Evolutionary conservation across 23 tunicate species (phyloP), one percentile per base, ranked within the genome.

Genomic region (Ascidia mentula): DNA sequence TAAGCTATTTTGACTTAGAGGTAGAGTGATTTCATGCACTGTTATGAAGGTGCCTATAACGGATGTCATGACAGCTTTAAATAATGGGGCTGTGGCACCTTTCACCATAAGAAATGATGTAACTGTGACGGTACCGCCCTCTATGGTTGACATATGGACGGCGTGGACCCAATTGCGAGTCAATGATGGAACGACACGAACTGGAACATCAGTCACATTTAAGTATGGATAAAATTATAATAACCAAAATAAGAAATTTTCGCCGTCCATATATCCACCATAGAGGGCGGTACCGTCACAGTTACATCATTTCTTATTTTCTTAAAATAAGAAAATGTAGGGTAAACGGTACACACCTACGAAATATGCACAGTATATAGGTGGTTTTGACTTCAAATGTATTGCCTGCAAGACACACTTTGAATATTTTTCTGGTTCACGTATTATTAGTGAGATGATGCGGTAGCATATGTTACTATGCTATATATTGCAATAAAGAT

Each of bases 81-180:
- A 73, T 22, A 88, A 88, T 42, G 84, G 84, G 18, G 79, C 93
- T 17, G 36, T 76, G 34, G 78, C 59, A 30, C 31, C 79, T 13
- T 88, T 88, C 69, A 69, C 76, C 31, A 88, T 88, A 61, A 69
- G 72, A n/a, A 88, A 88, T 77, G 77, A 88, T 59, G 45, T 82
- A 17, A 72, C 32, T 30, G 70, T 53, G 8, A 26, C 79, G 30
- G 42, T 72, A 0, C 45, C 79, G 15, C 18, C 60, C 6, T 18
- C 77, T 9, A 32, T 71, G 9, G 73, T 46, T 26, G 87, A 82
- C 65, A 38, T 88, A 22, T 88, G 93, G 93, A 82, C 78, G 32
- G 79, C 93, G 26, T 82, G 85, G 80, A 45, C 37, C 24, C 93
- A 88, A 69, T 39, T 88, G 83, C 24, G 40, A 35, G 40, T 32